Base-by-base conservation (phyloP, 1,140 invertebrate species). In the Pectinophora gossypiella region DNA sequence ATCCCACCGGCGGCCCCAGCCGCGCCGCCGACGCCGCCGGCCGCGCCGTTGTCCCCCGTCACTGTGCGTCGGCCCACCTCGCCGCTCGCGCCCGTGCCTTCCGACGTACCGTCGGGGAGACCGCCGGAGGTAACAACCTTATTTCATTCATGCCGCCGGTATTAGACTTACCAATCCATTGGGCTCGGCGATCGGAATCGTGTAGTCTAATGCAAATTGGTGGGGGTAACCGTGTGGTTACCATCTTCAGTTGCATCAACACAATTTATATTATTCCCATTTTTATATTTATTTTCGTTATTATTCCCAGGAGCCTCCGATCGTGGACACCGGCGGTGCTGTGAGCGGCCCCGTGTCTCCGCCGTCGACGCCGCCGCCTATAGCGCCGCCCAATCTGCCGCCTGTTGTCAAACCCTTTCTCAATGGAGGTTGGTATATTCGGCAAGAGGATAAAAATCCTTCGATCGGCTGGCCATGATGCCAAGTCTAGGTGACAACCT, bases 361-460 rank as follows among this genome's bases (percentile, higher is more conserved):
- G 16, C 36, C 36, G n/a, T 15, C 63, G 4, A 52, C 69, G 3
- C 52, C 61, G 13, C 67, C 68, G n/a, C 68, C 72, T 6, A 53
- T 59, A 6, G 66, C 74, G 43, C 83, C 80, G 5, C 47, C 64
- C 22, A 80, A 86, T 46, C 53, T 88, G 20, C 85, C 87, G 40
- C 85, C 85, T 13, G 78, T 88, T 20, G 68, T 89, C 51, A 89
- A 88, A 72, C 87, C 85, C 19, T 81, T 88, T 63, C 79, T 89
- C 46, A 89, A 89, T 63, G 87, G 87, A 79, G 87, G 87, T 89
- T n/a, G n/a, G n/a, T n/a, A n/a, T n/a, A n/a, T n/a, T n/a, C n/a
- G n/a, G n/a, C n/a, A n/a, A n/a, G n/a, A n/a, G n/a, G n/a, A n/a
- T n/a, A n/a, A n/a, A n/a, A n/a, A n/a, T n/a, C n/a, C n/a, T n/a